Evolutionary conservation across 2,113 vertebrate species (phyloP).

Genomic region (Vombatus ursinus): DNA sequence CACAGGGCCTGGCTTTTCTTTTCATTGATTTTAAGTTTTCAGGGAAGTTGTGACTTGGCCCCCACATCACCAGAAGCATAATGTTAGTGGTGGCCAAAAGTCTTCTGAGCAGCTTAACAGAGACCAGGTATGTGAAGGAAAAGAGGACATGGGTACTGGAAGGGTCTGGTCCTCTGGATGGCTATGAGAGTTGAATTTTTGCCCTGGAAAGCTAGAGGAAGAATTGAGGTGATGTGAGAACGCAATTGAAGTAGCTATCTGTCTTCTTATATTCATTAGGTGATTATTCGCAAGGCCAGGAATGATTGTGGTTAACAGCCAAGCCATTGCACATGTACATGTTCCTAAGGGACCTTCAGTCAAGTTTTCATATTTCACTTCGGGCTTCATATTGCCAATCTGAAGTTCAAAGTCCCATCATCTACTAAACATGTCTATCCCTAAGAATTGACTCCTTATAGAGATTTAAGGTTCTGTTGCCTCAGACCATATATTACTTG

Average conservation of each 20-base stretch:
- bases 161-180: neutral
- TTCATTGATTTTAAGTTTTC: neutral
- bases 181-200: neutral
- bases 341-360: too few relatives aligned
- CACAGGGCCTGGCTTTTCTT: neutral
- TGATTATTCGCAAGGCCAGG: fast-evolving
- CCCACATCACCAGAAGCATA: neutral
- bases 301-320: too few relatives aligned
- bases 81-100: neutral
- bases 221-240: neutral
- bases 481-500: neutral
- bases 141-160: fast-evolving
- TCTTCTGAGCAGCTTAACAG: neutral
- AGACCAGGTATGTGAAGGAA: too few relatives aligned
- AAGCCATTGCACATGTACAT: neutral
- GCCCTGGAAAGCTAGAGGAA: neutral
- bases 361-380: too few relatives aligned
- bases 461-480: neutral
- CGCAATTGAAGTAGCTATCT: neutral
- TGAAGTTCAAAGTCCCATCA: neutral
- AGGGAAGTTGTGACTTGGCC: neutral
- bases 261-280: neutral
- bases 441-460: neutral
- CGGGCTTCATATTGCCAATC: neutral
- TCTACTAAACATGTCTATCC: neutral